Evolutionary conservation across 2,113 vertebrate genomes (phyloP), one percentile per base, ranked within the genome.

Genomic region (Neopipo cinnamomea): DNA sequence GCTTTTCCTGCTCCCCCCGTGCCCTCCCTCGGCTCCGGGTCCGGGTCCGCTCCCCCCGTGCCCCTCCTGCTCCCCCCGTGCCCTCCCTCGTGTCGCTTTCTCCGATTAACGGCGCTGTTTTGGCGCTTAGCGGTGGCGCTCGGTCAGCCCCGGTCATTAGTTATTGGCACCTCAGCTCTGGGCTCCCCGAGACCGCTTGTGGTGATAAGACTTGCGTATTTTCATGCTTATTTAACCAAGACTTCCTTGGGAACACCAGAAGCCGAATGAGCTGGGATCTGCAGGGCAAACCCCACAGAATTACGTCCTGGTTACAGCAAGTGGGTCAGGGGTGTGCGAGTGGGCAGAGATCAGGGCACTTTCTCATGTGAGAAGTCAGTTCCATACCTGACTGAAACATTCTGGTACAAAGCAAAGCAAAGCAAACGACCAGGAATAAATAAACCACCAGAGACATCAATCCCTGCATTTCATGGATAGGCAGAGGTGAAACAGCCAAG

Each of bases 281-380:
- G 44, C 80, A 9, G 42, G 59, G 55, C 27, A 37, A 66, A 65
- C 2, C 39, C 46, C 59, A 1, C 19, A 13, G 41, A 25, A 41
- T 4, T 17, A 16, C 22, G 10, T 6, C 56, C n/a, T 14, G 3
- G 25, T 14, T 41, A 5, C 9, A 3, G 42, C 6, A 11, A 84
- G 35, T 11, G 1, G 0, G 12, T 24, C 22, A 8, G 49, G 25
- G 8, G 12, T 0, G 2, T 46, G 31, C 24, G 59, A 31, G 15
- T 4, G 62, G 37, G 50, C 25, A 37, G 61, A 1, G 5, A 9
- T 12, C 0, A 0, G 41, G 35, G 11, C 17, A 27, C 47, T 19
- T 71, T 52, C 33, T 74, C 62, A 8, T 24, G 21, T 9, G 31
- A 58, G 23, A 78, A 44, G 18, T 12, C 30, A 6, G 52, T 49